Percentiles rank a stretch among this genome's conserved stretches.
These are phyloP conservation scores for Trogon surrucura DNA, from an alignment of 2,113 vertebrate species.

Conservation along the genomic window DNA sequence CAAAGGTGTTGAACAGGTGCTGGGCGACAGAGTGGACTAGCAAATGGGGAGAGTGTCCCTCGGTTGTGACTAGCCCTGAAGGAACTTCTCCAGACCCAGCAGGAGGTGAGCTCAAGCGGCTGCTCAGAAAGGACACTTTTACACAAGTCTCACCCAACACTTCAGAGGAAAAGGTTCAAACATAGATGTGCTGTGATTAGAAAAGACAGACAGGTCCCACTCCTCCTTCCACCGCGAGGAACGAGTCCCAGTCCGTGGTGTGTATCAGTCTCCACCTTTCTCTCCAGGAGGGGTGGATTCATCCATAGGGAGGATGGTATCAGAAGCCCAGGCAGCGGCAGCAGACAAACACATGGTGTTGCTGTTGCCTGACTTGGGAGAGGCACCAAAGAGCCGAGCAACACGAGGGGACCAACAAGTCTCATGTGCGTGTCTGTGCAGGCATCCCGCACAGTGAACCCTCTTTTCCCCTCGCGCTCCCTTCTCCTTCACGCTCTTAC, in stretches of 20 bases:
- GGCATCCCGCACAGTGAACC: background rate
- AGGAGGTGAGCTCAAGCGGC: background rate
- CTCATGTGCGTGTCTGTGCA: background rate
- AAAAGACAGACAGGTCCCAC: background rate
- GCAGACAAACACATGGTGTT: background rate
- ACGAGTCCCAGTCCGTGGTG: background rate
- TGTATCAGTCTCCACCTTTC: background rate
- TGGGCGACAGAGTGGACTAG: background rate
- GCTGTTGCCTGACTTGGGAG: background rate
- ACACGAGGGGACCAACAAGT: background rate
- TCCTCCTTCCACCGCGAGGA: background rate
- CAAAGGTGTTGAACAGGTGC: background rate
- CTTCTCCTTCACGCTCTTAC: background rate
- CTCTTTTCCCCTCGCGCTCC: background rate
- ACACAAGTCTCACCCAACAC: background rate
- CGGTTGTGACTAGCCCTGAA: background rate
- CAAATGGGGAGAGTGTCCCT: background rate
- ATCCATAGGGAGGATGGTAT: background rate
- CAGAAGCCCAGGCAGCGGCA: background rate
- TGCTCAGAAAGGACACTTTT: background rate
- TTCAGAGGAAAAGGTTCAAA: background rate
- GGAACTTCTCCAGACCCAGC: background rate
- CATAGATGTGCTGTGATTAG: accelerated
- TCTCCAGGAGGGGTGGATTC: background rate
- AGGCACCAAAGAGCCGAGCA: background rate